phyloP scores from a whole-genome alignment of 2,888 invertebrate species.

The Spialia ferax region DNA sequence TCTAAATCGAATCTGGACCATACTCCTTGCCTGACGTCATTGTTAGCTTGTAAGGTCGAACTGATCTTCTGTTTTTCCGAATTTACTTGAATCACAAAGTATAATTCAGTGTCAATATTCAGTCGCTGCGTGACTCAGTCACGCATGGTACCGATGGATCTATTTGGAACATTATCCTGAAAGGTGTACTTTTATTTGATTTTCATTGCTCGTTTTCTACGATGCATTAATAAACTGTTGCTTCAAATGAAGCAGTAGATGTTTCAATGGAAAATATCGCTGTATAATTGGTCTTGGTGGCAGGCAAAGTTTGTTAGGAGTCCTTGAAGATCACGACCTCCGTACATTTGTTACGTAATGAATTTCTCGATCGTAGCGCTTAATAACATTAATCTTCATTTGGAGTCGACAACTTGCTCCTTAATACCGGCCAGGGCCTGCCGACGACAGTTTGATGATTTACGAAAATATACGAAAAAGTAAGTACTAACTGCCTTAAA shows the following conservation, averaged over 20 bases:
- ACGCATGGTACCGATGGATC: constrained; percentile 17
- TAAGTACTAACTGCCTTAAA: constrained; percentile 21
- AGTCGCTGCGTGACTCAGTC: constrained; percentile 31
- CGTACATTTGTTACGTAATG: constrained; percentile 34
- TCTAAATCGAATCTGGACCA: constrained; percentile 35
- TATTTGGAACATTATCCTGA: no score
- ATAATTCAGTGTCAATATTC: constrained; percentile 39
- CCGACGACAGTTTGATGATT: constrained; percentile 37
- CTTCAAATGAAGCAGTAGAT: constrained; percentile 1
- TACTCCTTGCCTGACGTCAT: constrained; percentile 30
- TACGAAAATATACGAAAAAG: constrained; percentile 33
- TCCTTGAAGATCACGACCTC: constrained; percentile 22
- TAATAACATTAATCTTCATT: constrained; percentile 36
- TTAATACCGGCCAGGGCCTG: constrained; percentile 16
- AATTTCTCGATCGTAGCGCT: constrained; percentile 36
- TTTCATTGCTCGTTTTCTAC: constrained; percentile 7
- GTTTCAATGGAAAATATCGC: neutral
- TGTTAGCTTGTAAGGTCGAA: constrained; percentile 34
- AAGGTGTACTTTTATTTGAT: neutral
- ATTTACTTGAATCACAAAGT: constrained; percentile 35
- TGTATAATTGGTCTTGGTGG: constrained; percentile 1
- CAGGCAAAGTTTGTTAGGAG: constrained; percentile 12
- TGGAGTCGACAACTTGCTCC: constrained; percentile 23
- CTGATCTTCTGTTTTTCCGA: constrained; percentile 32
- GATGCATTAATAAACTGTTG: neutral